Conservation (phyloP, 2,797 vertebrate genomes). For the Anomalospiza imberbis region DNA sequence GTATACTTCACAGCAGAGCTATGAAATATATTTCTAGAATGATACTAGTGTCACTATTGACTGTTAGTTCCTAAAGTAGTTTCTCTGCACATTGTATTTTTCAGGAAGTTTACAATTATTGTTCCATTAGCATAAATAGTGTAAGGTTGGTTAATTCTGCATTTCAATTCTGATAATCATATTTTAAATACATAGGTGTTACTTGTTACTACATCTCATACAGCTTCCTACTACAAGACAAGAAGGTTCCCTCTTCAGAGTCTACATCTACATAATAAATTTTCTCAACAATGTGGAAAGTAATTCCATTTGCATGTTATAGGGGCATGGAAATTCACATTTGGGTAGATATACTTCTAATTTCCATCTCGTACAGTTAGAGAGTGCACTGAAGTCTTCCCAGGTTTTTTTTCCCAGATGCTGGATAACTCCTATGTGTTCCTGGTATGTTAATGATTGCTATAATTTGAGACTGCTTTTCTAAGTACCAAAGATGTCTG, state of each 20-base stretch:
- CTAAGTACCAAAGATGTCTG: constrained; percentile 42
- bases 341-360: neutral
- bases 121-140: neutral
- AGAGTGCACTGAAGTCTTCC: neutral
- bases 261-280: neutral
- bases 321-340: neutral
- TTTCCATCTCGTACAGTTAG: neutral
- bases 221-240: neutral
- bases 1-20: neutral
- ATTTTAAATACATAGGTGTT: neutral
- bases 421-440: constrained; percentile 5
- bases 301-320: neutral
- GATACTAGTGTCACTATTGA: neutral
- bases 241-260: neutral
- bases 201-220: neutral
- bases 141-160: neutral
- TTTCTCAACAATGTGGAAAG: neutral
- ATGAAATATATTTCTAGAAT: neutral
- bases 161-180: neutral
- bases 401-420: neutral
- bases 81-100: neutral
- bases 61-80: neutral
- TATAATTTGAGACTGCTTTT: constrained; percentile 58
- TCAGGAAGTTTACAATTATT: neutral
- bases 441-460: neutral